Evolutionary conservation across 2,888 invertebrate species (phyloP).

Genomic region (Perdita meconis): DNA sequence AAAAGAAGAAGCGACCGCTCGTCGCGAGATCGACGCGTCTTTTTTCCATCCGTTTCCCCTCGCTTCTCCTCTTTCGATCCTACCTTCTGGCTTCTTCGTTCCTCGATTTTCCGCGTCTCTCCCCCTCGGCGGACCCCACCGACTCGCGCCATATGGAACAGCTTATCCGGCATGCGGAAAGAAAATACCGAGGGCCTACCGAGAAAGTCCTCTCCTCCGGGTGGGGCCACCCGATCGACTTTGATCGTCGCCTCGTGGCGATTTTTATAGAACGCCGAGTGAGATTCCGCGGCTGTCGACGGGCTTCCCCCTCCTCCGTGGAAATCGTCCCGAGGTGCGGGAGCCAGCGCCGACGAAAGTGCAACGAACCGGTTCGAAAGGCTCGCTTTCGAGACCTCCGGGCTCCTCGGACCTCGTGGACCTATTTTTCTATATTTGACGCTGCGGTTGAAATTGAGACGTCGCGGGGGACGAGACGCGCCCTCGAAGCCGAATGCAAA

Average conservation of each 20-base stretch:
- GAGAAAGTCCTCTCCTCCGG: constrained; percentile 36
- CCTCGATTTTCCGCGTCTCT: not conserved
- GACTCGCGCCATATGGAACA: constrained; percentile 68
- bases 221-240: constrained; percentile 63
- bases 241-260: constrained; percentile 71
- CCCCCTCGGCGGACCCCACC: constrained; percentile 7
- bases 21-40: not conserved
- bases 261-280: constrained; percentile 67
- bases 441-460: not conserved
- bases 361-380: constrained; percentile 2
- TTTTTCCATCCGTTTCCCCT: not conserved
- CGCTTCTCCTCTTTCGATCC: not conserved
- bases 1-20: constrained; percentile 12
- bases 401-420: not conserved
- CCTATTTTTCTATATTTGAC: not conserved
- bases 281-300: constrained; percentile 66
- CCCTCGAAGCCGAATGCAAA: too few relatives aligned
- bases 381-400: not conserved
- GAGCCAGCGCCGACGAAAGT: constrained; percentile 1
- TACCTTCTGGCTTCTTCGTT: not conserved
- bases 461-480: not conserved
- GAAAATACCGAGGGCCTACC: constrained; percentile 65
- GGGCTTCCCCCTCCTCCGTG: constrained; percentile 27
- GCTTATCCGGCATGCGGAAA: constrained; percentile 69
- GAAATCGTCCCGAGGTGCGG: constrained; percentile 34